Percentiles rank a stretch among this genome's conserved stretches.
phyloP scores from a whole-genome alignment of 1,140 invertebrate species.

The Drosophila subobscura region DNA sequence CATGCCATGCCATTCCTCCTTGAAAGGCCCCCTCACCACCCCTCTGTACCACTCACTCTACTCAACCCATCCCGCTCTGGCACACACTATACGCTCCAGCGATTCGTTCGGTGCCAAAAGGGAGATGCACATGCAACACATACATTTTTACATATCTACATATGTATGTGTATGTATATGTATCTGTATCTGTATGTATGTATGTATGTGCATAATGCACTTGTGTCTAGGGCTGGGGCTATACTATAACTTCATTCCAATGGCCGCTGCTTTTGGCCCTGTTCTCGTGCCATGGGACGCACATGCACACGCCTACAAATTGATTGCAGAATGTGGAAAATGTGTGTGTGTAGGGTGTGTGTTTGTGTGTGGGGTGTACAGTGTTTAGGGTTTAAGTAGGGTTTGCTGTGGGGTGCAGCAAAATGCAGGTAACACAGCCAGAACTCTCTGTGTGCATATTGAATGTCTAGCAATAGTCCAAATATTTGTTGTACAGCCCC shows the following conservation, averaged over 20 bases:
- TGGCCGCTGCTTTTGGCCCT: slow-evolving; percentile 47
- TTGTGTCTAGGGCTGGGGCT: slow-evolving; percentile 1
- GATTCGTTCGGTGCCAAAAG: slow-evolving; percentile 48
- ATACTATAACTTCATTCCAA: slow-evolving; percentile 60
- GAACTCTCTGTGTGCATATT: slow-evolving; percentile 21
- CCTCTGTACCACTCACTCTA: neutral
- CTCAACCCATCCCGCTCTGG: neutral
- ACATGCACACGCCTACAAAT: slow-evolving; percentile 4
- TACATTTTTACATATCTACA: slow-evolving; percentile 3
- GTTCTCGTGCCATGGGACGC: neutral
- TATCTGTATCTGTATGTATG: neutral
- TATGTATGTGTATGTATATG: slow-evolving; percentile 6
- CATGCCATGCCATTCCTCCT: neutral
- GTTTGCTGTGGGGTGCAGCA: too few species aligned
- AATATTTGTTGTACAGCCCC: slow-evolving; percentile 60
- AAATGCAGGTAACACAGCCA: neutral
- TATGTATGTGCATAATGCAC: slow-evolving; percentile 10
- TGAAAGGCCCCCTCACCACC: neutral
- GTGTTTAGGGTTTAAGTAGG: too few species aligned
- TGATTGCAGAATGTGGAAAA: neutral
- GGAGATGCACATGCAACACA: slow-evolving; percentile 10
- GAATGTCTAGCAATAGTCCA: slow-evolving; percentile 61
- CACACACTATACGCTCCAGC: slow-evolving; percentile 65
- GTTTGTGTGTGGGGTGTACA: too few species aligned
- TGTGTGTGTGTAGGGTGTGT: neutral